phyloP scores from a whole-genome alignment of 2,797 vertebrate genomes.

The Gymnopithys bicolor region DNA sequence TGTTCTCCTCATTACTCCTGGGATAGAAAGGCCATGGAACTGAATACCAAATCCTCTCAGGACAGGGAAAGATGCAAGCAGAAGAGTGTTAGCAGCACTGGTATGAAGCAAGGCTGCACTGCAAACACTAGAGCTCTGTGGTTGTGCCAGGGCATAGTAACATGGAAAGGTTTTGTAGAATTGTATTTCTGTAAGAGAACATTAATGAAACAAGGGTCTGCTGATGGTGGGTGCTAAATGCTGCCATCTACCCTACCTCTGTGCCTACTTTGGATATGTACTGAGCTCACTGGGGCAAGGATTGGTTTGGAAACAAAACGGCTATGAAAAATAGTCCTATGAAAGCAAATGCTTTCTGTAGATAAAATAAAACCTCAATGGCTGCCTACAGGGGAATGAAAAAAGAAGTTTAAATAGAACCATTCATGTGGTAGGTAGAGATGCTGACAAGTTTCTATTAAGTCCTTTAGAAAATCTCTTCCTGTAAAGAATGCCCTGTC shows the following conservation, averaged over 20 bases:
- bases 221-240: background rate
- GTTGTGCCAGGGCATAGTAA: background rate
- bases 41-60: background rate
- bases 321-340: background rate
- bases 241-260: background rate
- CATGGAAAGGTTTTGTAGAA: background rate
- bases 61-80: background rate
- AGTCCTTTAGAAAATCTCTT: constrained; percentile 13
- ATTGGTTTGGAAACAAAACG: background rate
- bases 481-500: background rate
- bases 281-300: background rate
- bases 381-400: background rate
- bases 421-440: background rate
- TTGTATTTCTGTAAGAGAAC: background rate
- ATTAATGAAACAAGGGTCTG: background rate
- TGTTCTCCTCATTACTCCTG: background rate
- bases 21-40: background rate
- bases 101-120: background rate
- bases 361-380: background rate
- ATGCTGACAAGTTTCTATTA: constrained; percentile 11
- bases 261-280: background rate
- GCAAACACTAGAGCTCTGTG: background rate
- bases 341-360: background rate
- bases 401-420: background rate
- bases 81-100: background rate